phyloP scores from a whole-genome alignment of 1,140 invertebrate genomes.

The Geopemphigus sp. region DNA sequence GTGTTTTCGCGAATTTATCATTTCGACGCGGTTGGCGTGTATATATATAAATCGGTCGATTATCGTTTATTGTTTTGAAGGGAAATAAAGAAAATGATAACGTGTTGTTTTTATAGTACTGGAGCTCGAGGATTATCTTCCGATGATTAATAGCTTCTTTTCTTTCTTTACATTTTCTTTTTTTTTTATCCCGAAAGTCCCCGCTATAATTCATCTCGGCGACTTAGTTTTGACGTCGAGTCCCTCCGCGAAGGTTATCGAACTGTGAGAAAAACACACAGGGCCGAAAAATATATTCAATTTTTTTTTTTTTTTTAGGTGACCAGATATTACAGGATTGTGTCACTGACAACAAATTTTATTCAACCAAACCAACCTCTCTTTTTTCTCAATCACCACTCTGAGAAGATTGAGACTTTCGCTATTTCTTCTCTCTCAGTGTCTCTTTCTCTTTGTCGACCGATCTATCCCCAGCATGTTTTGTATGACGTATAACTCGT shows the following conservation, averaged over 20 bases:
- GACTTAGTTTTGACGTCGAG: conserved; percentile 45
- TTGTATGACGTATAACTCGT: conserved; percentile 10
- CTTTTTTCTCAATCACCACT: too few relatives aligned
- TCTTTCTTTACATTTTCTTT: neutral
- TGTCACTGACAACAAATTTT: conserved; percentile 41
- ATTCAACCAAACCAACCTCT: conserved; percentile 12
- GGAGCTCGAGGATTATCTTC: conserved; percentile 34
- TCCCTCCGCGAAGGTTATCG: conserved; percentile 27
- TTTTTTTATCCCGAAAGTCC: neutral
- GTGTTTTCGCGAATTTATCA: conserved; percentile 22
- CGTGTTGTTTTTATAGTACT: conserved; percentile 46
- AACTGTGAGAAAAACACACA: conserved; percentile 5
- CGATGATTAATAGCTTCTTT: conserved; percentile 48
- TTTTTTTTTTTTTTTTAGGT: conserved; percentile 16
- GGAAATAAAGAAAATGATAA: conserved; percentile 44
- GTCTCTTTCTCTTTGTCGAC: neutral
- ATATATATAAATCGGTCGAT: conserved; percentile 37
- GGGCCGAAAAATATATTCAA: conserved; percentile 44
- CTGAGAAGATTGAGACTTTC: too few relatives aligned
- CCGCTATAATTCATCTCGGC: conserved; percentile 38
- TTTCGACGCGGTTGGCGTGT: neutral
- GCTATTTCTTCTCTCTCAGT: too few relatives aligned
- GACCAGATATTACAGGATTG: conserved; percentile 26
- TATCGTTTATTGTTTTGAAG: conserved; percentile 49
- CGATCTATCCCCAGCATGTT: neutral